Conservation (phyloP, 2,888 invertebrate species). For the Molorchus minor region DNA sequence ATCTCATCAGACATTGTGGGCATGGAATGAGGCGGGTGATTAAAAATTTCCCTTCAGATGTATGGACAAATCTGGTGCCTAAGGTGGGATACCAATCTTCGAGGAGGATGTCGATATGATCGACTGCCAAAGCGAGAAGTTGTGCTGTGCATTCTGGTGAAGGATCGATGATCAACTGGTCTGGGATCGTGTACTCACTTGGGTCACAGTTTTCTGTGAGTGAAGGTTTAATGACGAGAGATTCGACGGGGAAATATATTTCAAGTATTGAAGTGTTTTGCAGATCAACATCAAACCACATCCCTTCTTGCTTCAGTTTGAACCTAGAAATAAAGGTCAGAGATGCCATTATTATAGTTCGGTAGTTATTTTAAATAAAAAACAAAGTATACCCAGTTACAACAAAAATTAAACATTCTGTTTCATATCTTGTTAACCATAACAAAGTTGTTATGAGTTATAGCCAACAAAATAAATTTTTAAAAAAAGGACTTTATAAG, state of each 20-base stretch:
- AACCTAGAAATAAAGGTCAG: constrained; percentile 71
- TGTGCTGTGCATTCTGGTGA: constrained; percentile 82
- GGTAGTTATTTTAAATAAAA: too few relatives aligned
- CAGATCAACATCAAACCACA: constrained; percentile 86
- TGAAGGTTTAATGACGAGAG: constrained; percentile 67
- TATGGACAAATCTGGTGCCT: constrained; percentile 97
- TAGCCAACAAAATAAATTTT: too few relatives aligned
- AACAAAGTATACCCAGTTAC: too few relatives aligned
- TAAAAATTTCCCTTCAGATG: constrained; percentile 93
- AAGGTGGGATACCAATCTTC: constrained; percentile 98
- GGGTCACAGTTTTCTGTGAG: constrained; percentile 50
- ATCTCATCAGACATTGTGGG: constrained; percentile 76
- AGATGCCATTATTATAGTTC: too few relatives aligned
- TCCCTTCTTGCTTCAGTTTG: constrained; percentile 81
- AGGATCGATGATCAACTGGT: constrained; percentile 76
- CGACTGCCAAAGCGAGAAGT: constrained; percentile 86
- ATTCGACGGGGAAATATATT: constrained; percentile 81
- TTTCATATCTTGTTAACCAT: too few relatives aligned
- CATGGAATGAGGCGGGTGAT: constrained; percentile 95
- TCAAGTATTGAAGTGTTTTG: constrained; percentile 85
- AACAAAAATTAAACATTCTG: too few relatives aligned
- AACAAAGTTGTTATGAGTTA: too few relatives aligned
- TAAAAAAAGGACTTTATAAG: too few relatives aligned
- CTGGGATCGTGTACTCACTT: constrained; percentile 50
- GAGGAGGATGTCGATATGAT: constrained; percentile 93